These are phyloP conservation scores for Rana temporaria DNA, from an alignment of 2,113 vertebrate species.

Conservation along the genomic window DNA sequence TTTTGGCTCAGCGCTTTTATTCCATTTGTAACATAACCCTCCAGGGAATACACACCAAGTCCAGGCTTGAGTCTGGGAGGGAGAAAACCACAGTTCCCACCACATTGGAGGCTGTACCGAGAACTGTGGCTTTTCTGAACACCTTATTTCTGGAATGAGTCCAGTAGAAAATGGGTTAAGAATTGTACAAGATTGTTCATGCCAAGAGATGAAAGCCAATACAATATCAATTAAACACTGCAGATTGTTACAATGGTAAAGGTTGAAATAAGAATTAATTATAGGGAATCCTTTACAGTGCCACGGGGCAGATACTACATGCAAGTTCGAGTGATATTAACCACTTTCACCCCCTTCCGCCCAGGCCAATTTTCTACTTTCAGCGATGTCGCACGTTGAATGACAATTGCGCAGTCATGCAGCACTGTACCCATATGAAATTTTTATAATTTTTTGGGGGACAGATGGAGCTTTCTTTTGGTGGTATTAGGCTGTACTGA, in stretches of 20 bases:
- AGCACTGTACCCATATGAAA: no score
- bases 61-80: slow-evolving; percentile 23
- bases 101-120: slow-evolving; percentile 2
- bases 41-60: slow-evolving; percentile 21
- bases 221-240: neutral
- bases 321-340: no score
- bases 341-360: no score
- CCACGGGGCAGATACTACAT: no score
- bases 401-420: no score
- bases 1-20: neutral
- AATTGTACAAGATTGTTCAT: slow-evolving; percentile 7
- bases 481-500: no score
- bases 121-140: neutral
- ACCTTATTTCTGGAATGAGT: neutral
- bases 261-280: neutral
- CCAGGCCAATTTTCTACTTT: no score
- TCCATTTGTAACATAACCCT: neutral
- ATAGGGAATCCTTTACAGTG: neutral
- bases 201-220: neutral
- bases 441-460: no score
- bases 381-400: no score
- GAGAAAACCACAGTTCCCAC: neutral
- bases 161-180: slow-evolving; percentile 19
- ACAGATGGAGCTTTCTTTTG: no score
- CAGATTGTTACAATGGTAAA: slow-evolving; percentile 11